These are phyloP conservation scores for Brachyptera risi DNA, from an alignment of 2,888 invertebrate species.

Conservation along the genomic window DNA sequence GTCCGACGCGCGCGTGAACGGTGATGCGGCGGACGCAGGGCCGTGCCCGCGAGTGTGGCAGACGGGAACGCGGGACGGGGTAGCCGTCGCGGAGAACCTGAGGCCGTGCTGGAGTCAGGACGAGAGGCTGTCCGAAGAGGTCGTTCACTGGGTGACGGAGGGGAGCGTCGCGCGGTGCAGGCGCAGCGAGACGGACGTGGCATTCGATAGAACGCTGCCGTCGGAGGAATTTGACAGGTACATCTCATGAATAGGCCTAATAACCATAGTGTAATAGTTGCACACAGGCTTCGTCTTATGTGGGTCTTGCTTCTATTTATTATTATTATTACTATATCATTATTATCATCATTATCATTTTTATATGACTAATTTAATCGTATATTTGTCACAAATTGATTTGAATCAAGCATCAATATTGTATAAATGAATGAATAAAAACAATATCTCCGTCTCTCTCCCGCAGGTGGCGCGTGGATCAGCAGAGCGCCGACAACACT, in stretches of 20 bases:
- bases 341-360: too few relatives aligned
- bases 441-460: too few relatives aligned
- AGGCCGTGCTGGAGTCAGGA: background rate
- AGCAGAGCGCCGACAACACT: constrained; percentile 43
- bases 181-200: background rate
- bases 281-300: too few relatives aligned
- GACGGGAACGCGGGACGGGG: constrained; percentile 16
- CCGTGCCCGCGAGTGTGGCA: constrained; percentile 26
- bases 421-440: too few relatives aligned
- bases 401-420: too few relatives aligned
- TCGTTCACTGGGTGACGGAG: background rate
- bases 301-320: too few relatives aligned
- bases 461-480: constrained; percentile 50
- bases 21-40: background rate
- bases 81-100: constrained; percentile 1
- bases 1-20: background rate
- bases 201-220: background rate
- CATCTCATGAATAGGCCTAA: too few relatives aligned
- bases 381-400: too few relatives aligned
- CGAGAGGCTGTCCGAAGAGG: background rate
- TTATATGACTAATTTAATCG: too few relatives aligned
- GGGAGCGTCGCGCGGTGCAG: background rate
- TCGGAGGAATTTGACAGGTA: background rate
- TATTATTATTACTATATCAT: too few relatives aligned
- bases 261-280: too few relatives aligned